These are phyloP conservation scores for Hoplostethus mediterraneus DNA, from an alignment of 2,797 vertebrate species.

Conservation along the genomic window DNA sequence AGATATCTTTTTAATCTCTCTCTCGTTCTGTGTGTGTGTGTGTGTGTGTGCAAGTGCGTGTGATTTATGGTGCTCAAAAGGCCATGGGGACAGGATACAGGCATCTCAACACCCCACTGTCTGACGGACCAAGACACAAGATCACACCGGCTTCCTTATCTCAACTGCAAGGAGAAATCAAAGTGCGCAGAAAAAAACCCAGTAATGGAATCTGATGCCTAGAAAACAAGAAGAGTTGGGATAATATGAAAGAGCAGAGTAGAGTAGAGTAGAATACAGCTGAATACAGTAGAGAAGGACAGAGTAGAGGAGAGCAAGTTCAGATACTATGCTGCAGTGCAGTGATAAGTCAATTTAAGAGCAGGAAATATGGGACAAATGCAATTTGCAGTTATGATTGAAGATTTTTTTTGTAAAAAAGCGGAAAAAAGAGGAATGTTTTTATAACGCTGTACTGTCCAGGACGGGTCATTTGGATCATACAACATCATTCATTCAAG, in stretches of 20 bases:
- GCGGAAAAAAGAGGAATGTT: no score
- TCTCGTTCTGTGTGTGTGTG: constrained; percentile 70
- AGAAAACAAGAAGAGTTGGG: no score
- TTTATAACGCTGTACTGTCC: no score
- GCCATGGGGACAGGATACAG: constrained; percentile 59
- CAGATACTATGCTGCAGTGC: no score
- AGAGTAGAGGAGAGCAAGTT: no score
- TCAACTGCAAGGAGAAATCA: constrained; percentile 34
- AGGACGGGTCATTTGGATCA: constrained; percentile 33
- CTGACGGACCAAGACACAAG: constrained; percentile 63
- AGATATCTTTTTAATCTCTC: constrained; percentile 83
- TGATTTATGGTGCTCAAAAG: constrained; percentile 78
- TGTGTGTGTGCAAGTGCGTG: constrained; percentile 16
- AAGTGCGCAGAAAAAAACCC: no score
- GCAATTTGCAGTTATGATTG: no score
- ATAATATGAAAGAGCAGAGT: background rate
- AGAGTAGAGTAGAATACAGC: background rate
- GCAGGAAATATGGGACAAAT: no score
- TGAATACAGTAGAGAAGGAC: no score
- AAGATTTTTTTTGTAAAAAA: no score
- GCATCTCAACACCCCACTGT: constrained; percentile 64
- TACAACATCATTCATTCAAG: constrained; percentile 34
- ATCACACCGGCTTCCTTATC: constrained; percentile 69
- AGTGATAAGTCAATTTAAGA: no score
- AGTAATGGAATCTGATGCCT: no score